These are phyloP conservation scores for Laupala kohalensis DNA, from an alignment of 1,140 invertebrate species.

Conservation along the genomic window DNA sequence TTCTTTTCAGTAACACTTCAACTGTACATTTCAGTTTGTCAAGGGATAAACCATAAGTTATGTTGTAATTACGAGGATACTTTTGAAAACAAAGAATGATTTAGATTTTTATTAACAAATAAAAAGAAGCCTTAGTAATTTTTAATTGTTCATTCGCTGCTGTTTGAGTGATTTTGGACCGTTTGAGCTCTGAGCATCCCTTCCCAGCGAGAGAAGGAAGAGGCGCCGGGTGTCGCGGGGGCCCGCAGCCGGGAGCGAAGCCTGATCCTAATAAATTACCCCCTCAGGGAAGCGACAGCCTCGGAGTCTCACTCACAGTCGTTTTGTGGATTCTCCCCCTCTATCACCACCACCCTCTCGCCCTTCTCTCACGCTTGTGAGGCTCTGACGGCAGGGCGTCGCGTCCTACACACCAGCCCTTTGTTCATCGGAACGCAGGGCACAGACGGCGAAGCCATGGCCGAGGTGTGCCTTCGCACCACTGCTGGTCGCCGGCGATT, in stretches of 20 bases:
- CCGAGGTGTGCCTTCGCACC: neutral
- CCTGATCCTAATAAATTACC: neutral
- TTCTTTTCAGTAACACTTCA: no score
- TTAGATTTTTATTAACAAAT: neutral
- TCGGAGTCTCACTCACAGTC: neutral
- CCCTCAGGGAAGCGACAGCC: neutral
- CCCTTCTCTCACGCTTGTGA: neutral
- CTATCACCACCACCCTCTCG: neutral
- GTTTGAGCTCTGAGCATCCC: neutral
- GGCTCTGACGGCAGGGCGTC: neutral
- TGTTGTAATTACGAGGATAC: neutral
- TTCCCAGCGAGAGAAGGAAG: neutral
- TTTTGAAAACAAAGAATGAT: neutral
- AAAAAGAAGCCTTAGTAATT: neutral
- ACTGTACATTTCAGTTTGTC: no score
- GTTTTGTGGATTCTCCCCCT: no score
- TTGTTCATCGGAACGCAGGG: neutral
- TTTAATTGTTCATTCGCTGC: neutral
- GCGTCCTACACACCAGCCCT: neutral
- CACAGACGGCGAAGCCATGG: neutral
- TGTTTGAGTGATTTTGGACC: neutral
- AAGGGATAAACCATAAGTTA: no score
- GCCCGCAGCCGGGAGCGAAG: neutral
- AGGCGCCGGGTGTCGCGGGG: neutral
- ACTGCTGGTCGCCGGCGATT: no score